Base-by-base conservation (phyloP, 1,140 invertebrate species). In the Diploscapter pachys region DNA sequence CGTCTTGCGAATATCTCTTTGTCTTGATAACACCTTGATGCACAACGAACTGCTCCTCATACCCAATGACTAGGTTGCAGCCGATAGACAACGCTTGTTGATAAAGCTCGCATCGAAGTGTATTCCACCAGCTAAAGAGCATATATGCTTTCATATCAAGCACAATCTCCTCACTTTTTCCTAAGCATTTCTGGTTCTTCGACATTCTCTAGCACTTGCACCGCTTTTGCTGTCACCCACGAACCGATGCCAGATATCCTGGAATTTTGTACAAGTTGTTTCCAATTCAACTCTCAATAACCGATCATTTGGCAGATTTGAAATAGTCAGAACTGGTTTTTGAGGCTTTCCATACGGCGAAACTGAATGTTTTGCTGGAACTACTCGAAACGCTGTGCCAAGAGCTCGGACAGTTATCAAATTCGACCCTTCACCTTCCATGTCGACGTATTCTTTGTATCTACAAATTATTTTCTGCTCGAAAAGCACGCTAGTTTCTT, bases 1-100 rank as follows among this genome's bases (percentile, higher is more conserved):
- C 48, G 4, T n/a, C 53, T 5, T 6, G 49, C 3, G 3, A 61
- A 5, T 8, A 50, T 3, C 3, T 67, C 4, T 5, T 5, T 2
- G 51, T 3, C 51, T 31, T 49, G 51, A 4, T 5, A 65, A 57
- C 57, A 72, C 71, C 62, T 4, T 73, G 63, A 59, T 66, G 61
- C 13, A 73, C 63, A 50, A 5, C 63, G 5, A 73, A 49, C 5
- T 59, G 50, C 56, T 73, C 72, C 56, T 31, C 51, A 51, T 73
- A 73, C 31, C 72, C 72, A 56, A 73, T 54, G 48, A 73, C 54
- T 5, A 65, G 13, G 54, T 73, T 73, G 62, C 72, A 73, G 3
- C 72, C 72, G 51, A 73, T 55, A 51, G 51, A 63, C 48, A 51
- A 54, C 4, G 72, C 72, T 51, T 73, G 72, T 11, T 73, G 72